phyloP scores from a whole-genome alignment of 2,113 vertebrate species.

The Columba janthina region DNA sequence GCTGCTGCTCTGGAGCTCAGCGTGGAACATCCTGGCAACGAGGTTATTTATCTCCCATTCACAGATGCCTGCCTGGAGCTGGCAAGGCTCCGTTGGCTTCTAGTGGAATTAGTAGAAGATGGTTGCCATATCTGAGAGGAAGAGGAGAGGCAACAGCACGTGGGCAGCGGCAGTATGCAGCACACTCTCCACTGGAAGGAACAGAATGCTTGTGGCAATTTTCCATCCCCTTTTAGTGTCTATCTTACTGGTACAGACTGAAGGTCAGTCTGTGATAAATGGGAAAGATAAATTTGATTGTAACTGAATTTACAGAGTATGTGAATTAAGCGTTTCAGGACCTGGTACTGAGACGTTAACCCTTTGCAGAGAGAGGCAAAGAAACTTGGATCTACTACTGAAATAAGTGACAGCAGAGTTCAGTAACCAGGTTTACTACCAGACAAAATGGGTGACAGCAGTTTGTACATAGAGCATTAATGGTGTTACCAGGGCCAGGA shows the following conservation, averaged over 20 bases:
- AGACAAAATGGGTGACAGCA: not conserved
- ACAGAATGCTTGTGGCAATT: not conserved
- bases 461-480: not conserved
- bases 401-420: not conserved
- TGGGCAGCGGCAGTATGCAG: not conserved
- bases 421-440: not conserved
- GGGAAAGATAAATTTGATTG: not conserved
- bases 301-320: not conserved
- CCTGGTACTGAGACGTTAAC: not conserved
- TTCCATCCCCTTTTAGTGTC: not conserved
- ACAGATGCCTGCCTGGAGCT: accelerated
- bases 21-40: not conserved
- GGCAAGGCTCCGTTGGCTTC: not conserved
- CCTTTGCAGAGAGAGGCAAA: not conserved
- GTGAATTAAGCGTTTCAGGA: not conserved
- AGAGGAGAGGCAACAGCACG: not conserved
- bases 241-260: not conserved
- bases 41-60: not conserved
- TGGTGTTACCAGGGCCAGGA: not conserved
- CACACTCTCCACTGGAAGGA: not conserved
- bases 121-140: accelerated
- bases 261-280: not conserved
- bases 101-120: not conserved
- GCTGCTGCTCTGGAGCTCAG: not conserved
- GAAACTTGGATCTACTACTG: not conserved